Percentiles rank a stretch among this genome's conserved stretches.
phyloP scores from a whole-genome alignment of 2,888 invertebrate genomes.

The Eupithecia subumbrata region DNA sequence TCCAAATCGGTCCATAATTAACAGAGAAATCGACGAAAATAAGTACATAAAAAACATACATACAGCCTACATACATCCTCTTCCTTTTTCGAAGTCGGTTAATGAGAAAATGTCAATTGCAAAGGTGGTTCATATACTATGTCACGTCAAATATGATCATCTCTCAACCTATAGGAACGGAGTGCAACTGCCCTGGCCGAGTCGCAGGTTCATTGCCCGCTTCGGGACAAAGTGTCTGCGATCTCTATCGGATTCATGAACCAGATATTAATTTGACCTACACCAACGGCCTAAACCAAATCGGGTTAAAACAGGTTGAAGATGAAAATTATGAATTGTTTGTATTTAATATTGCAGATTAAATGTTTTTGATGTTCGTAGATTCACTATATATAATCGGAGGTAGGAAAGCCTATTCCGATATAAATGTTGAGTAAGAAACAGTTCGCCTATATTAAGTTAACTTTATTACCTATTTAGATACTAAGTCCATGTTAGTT shows the following conservation, averaged over 20 bases:
- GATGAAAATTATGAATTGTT: neutral
- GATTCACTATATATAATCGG: neutral
- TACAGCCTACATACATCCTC: too few relatives aligned
- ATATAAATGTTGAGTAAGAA: neutral
- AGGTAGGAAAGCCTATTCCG: neutral
- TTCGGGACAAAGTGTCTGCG: conserved; percentile 9
- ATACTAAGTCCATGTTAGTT: neutral
- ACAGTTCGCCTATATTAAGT: conserved; percentile 1
- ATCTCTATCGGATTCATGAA: neutral
- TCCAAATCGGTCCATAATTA: too few relatives aligned
- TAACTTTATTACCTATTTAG: neutral
- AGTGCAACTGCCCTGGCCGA: neutral
- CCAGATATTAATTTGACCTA: conserved; percentile 2
- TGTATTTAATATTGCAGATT: neutral
- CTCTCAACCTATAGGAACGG: neutral
- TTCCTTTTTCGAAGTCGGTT: too few relatives aligned
- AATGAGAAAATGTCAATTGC: neutral
- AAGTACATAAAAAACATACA: too few relatives aligned
- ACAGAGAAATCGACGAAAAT: too few relatives aligned
- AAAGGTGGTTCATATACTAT: neutral
- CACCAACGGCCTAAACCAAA: neutral
- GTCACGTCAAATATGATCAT: neutral
- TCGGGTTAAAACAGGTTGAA: neutral
- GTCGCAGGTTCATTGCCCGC: conserved; percentile 22
- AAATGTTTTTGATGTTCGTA: neutral